Evolutionary conservation across 2,888 invertebrate genomes (phyloP), one percentile per base, ranked within the genome.

Genomic region (Papilio demoleus): DNA sequence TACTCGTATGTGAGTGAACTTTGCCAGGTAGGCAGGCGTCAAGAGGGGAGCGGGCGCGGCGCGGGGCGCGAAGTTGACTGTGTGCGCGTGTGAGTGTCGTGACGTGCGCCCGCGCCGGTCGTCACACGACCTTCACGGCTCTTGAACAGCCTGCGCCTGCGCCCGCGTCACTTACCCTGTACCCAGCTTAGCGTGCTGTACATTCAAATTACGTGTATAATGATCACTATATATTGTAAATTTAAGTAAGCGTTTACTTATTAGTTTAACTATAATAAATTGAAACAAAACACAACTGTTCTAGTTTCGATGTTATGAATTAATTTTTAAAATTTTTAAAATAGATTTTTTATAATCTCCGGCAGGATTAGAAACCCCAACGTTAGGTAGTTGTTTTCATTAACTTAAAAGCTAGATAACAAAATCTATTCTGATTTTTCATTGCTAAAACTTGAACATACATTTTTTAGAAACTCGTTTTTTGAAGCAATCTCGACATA

Each of bases 121-220:
- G 81, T 80, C 81, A 81, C 80, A 79, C 85, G 90, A 84, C 90
- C 89, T 89, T 90, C 88, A 87, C 86, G 86, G 86, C 70, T 83
- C 85, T 80, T 85, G 86, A 77, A 79, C 83, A 77, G 77, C 78
- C 81, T 82, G 79, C 80, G 74, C 76, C 77, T 75, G 77, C 75
- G 77, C 70, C 50, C 47, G 19, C 65, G 66, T 68, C 66, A 72
- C 68, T 61, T 24, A n/a, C n/a, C n/a, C n/a, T n/a, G n/a, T 27
- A 45, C n/a, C 65, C 70, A 70, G 70, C 67, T 12, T 34, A 60
- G n/a, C 4, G 19, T 22, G 40, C 31, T 59, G 47, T 67, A 19
- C 53, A 56, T 56, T 71, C 68, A 38, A 27, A 60, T 60, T 60
- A 42, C 47, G 12, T 34, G 34, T 63, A 31, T 53, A 53, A 53